Conservation (phyloP, 2,113 vertebrate genomes). For the Alethe diademata region DNA sequence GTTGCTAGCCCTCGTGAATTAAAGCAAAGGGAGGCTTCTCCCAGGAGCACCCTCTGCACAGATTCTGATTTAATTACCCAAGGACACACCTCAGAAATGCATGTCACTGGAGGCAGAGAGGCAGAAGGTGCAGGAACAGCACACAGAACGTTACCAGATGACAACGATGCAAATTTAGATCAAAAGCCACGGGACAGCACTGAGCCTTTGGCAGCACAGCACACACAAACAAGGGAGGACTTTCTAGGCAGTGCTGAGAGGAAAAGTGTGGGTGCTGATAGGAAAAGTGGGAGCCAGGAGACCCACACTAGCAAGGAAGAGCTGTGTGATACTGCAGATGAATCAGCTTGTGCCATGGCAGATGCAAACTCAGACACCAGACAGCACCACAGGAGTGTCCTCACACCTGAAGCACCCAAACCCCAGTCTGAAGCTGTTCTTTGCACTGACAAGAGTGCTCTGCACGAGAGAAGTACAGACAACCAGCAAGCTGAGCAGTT, state of each 20-base stretch:
- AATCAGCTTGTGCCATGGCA: slow-evolving; percentile 3
- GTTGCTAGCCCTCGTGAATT: slow-evolving; percentile 9
- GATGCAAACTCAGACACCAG: not conserved
- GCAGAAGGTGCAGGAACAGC: slow-evolving; percentile 26
- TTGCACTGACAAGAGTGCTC: not conserved
- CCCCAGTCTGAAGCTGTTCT: slow-evolving; percentile 6
- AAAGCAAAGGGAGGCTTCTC: slow-evolving; percentile 71
- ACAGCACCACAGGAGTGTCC: slow-evolving; percentile 7
- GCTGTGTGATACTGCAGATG: not conserved
- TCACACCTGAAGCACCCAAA: slow-evolving; percentile 6
- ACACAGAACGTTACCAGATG: not conserved
- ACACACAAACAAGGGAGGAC: slow-evolving; percentile 5
- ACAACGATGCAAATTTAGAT: slow-evolving; percentile 32
- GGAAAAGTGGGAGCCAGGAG: slow-evolving; percentile 7
- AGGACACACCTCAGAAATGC: slow-evolving; percentile 12
- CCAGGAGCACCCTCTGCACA: slow-evolving; percentile 55
- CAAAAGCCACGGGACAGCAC: slow-evolving; percentile 4
- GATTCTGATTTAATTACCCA: slow-evolving; percentile 48
- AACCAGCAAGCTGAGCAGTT: slow-evolving; percentile 32
- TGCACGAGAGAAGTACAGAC: slow-evolving; percentile 31
- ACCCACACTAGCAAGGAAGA: not conserved
- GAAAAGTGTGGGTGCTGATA: not conserved
- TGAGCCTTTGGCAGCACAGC: not conserved
- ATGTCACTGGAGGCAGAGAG: slow-evolving; percentile 45
- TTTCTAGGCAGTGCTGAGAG: slow-evolving; percentile 17